Evolutionary conservation across 2,888 invertebrate species (phyloP).

Genomic region (Philereme vetulata): DNA sequence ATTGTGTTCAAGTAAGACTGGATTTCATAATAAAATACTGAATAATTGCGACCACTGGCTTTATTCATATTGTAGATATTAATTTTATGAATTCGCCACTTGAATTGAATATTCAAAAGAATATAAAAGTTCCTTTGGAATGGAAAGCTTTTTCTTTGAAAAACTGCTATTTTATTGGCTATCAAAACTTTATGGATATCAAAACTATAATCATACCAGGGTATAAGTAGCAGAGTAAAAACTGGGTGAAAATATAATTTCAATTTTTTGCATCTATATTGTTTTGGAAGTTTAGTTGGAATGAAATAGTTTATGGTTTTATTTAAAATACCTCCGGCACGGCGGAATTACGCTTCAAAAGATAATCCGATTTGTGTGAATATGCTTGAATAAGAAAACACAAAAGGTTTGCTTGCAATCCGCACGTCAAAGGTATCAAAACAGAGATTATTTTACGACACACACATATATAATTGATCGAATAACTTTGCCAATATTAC

Average conservation of each 20-base stretch:
- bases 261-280: neutral
- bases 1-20: slow-evolving; percentile 43
- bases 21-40: slow-evolving; percentile 46
- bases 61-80: slow-evolving; percentile 37
- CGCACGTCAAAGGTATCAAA: slow-evolving; percentile 21
- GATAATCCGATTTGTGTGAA: neutral
- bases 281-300: neutral
- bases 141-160: slow-evolving; percentile 12
- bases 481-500: too few species aligned
- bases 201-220: slow-evolving; percentile 4
- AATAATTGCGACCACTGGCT: slow-evolving; percentile 41
- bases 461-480: too few species aligned
- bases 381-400: neutral
- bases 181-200: slow-evolving; percentile 19
- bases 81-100: slow-evolving; percentile 35
- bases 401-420: slow-evolving; percentile 8
- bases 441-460: slow-evolving; percentile 15
- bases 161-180: slow-evolving; percentile 24
- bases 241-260: neutral
- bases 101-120: slow-evolving; percentile 37
- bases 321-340: neutral
- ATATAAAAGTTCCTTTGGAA: slow-evolving; percentile 25
- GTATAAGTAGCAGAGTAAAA: neutral
- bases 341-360: too few species aligned
- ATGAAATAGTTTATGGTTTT: neutral